Percentiles rank a stretch among this genome's conserved stretches.
phyloP scores from a whole-genome alignment of 2,888 invertebrate genomes.

The Andricus curvator region DNA sequence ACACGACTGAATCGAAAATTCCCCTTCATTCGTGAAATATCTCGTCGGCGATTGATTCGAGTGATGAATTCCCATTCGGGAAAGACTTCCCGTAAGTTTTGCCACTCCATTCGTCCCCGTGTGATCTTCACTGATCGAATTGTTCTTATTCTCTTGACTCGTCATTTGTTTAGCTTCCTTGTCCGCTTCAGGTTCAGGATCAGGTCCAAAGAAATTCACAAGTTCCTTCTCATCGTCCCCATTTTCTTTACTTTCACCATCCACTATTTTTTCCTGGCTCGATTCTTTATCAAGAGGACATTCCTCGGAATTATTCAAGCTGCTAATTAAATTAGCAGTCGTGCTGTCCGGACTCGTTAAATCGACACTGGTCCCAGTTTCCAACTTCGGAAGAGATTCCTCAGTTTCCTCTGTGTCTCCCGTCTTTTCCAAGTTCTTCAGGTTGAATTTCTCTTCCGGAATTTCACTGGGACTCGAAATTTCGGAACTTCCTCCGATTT shows the following conservation, averaged over 20 bases:
- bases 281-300: not conserved
- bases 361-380: not conserved
- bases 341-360: too few species aligned
- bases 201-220: not conserved
- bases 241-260: not conserved
- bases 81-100: slow-evolving; percentile 61
- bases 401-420: too few species aligned
- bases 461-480: too few species aligned
- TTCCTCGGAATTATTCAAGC: not conserved
- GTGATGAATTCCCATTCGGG: slow-evolving; percentile 57
- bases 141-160: not conserved
- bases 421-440: too few species aligned
- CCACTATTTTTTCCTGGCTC: not conserved
- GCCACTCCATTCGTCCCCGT: slow-evolving; percentile 56
- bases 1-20: slow-evolving; percentile 92
- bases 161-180: not conserved
- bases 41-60: slow-evolving; percentile 78
- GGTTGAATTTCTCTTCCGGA: too few species aligned
- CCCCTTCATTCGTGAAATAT: slow-evolving; percentile 87
- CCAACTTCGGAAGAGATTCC: not conserved
- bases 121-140: not conserved
- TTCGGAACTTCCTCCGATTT: not conserved
- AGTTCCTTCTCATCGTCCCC: not conserved
- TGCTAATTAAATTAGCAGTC: slow-evolving; percentile 3
- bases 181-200: not conserved